Percentiles rank a stretch among this genome's conserved stretches.
Conservation (phyloP, 2,113 vertebrate species). For the Zapus hudsonius region DNA sequence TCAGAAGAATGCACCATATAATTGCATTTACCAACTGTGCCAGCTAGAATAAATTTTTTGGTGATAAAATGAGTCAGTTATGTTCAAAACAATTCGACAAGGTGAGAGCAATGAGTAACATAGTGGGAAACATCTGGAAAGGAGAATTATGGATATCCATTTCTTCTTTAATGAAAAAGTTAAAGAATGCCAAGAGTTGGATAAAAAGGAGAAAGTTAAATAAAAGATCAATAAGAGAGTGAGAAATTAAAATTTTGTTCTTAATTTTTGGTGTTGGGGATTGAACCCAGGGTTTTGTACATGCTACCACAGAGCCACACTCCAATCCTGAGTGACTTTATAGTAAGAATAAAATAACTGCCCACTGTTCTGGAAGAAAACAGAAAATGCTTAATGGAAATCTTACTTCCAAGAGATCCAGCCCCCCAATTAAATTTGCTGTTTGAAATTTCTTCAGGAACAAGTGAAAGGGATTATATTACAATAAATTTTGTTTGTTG, state of each 20-base stretch:
- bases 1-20: neutral
- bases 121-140: constrained; percentile 7
- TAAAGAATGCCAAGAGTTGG: neutral
- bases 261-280: neutral
- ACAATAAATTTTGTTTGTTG: no score
- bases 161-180: constrained; percentile 31
- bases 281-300: no score
- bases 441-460: constrained; percentile 10
- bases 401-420: neutral
- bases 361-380: neutral
- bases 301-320: no score
- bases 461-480: no score
- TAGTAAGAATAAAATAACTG: constrained; percentile 1
- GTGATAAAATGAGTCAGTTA: neutral
- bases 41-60: neutral
- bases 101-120: neutral
- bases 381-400: neutral
- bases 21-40: neutral
- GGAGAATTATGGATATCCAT: neutral
- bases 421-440: neutral
- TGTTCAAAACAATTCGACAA: constrained; percentile 15
- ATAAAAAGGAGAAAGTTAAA: neutral
- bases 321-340: neutral
- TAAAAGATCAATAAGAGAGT: neutral
- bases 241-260: neutral